Evolutionary conservation across 2,113 vertebrate species (phyloP).

Genomic region (Lasiurus borealis): DNA sequence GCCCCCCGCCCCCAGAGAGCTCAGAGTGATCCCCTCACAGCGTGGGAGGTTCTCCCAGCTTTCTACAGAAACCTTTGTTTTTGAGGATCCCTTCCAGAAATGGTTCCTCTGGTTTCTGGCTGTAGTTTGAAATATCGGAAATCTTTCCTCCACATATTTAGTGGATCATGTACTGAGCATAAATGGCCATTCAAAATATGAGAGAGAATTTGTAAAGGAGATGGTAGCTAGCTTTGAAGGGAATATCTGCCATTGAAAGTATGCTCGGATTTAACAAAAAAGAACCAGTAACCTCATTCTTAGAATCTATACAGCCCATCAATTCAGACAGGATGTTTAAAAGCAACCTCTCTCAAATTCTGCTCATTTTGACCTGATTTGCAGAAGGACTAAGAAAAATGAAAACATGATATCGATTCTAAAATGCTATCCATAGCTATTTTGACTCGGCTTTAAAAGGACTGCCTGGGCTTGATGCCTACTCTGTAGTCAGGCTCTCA

Average conservation of each 20-base stretch:
- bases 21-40: background rate
- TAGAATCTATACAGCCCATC: background rate
- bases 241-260: constrained; percentile 2
- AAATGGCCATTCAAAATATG: background rate
- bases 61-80: background rate
- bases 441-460: constrained; percentile 24
- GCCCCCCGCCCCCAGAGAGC: background rate
- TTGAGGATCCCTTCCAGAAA: background rate
- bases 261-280: constrained; percentile 37
- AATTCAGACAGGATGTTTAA: background rate
- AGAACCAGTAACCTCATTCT: background rate
- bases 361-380: constrained; percentile 46
- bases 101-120: background rate
- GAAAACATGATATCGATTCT: constrained; percentile 37
- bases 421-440: background rate
- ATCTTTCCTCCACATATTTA: background rate
- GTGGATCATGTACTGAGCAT: background rate
- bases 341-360: background rate
- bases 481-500: constrained; percentile 21
- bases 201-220: constrained; percentile 39
- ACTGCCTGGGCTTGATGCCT: background rate
- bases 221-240: constrained; percentile 1
- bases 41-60: background rate
- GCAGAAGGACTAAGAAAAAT: constrained; percentile 29
- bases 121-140: background rate